Base-by-base conservation (phyloP, 2,888 invertebrate genomes). In the Hirtodrosophila histrioides region DNA sequence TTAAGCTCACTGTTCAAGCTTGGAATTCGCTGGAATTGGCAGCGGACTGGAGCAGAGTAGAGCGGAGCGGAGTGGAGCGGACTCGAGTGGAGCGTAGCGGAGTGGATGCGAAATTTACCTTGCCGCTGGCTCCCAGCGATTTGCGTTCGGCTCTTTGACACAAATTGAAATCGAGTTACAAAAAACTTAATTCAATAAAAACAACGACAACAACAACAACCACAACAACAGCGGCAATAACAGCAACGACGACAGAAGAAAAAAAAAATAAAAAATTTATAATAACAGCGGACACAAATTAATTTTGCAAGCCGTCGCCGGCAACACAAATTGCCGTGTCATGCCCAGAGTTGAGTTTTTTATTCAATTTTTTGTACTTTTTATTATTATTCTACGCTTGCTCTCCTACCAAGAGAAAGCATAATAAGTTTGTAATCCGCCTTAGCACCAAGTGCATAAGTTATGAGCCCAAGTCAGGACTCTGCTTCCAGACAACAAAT, bases 221-320 rank as follows among this genome's bases (percentile, higher is more conserved):
- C 50, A 12, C 54, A 31, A 41, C 53, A 61, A 10, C 57, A 64
- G 4, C 63, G 44, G 53, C 51, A 44, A 65, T 46, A 49, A 49
- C 56, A 58, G 37, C 51, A 37, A 53, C 40, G 50, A 46, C 54
- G 51, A 61, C 55, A 62, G 35, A 67, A 31, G 2, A 31, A 31
- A 27, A 6, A 62, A 33, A 67, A 31, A 31, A 31, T 0, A 31
- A 70, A 79, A 77, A 70, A 60, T 66, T 77, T 73, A 79, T 77
- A 83, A 83, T 83, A 83, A 86, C 76, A 84, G 80, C 71, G 86
- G 81, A 71, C 86, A 86, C 81, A 83, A 83, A 83, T 83, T 86
- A 86, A 83, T 86, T 83, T 81, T 75, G 78, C 81, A 81, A 84
- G 77, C 82, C 82, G 80, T 83, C 76, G 81, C 60, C 75, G 68